Conservation (phyloP, 2,113 vertebrate species). For the Grallaria varia region DNA sequence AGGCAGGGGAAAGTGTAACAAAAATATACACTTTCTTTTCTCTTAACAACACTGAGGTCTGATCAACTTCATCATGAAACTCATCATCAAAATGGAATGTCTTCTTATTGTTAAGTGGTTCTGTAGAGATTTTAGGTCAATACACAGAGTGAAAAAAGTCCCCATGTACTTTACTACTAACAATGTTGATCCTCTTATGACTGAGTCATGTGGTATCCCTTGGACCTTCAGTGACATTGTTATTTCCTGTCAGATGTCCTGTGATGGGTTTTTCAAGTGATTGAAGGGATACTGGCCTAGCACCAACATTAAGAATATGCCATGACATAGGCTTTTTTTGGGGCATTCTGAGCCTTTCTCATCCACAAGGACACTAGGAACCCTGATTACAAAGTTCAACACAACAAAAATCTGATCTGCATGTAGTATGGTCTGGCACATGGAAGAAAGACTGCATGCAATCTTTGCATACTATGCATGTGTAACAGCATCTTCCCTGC, state of each 20-base stretch:
- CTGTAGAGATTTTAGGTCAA: background rate
- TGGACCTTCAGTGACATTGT: background rate
- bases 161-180: background rate
- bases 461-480: too few species aligned
- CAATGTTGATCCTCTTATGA: accelerated
- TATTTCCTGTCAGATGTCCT: background rate
- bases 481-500: background rate
- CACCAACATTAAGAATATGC: background rate
- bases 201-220: background rate
- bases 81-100: background rate
- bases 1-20: background rate
- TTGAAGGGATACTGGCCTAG: background rate
- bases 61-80: background rate
- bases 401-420: background rate
- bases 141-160: background rate
- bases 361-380: background rate
- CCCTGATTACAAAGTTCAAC: background rate
- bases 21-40: background rate
- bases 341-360: background rate
- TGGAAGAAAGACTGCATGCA: background rate
- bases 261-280: background rate
- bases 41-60: background rate
- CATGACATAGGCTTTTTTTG: background rate
- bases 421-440: accelerated
- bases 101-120: background rate